Conservation (phyloP, 2,888 invertebrate species). For the Leucophenga maculata region DNA sequence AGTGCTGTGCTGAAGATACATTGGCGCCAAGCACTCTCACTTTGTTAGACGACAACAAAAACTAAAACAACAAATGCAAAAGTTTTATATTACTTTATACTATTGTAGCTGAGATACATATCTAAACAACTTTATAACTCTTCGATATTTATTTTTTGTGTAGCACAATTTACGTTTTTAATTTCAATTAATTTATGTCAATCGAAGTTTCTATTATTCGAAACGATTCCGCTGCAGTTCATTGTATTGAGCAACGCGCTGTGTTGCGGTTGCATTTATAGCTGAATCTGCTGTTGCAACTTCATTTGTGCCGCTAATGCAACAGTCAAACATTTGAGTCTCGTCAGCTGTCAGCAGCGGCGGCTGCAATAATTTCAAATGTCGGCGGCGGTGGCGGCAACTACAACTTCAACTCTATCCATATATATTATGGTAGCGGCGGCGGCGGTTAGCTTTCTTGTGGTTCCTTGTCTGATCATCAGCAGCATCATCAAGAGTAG, state of each 20-base stretch:
- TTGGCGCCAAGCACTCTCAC: background rate
- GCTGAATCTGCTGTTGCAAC: conserved; percentile 18
- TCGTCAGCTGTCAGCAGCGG: conserved; percentile 16
- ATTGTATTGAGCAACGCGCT: conserved; percentile 58
- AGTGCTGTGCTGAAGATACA: background rate
- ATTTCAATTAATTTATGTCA: conserved; percentile 59
- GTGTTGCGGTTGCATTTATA: conserved; percentile 30
- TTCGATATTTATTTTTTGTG: background rate
- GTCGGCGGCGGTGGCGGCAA: no score
- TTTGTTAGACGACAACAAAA: background rate
- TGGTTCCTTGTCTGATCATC: conserved; percentile 2
- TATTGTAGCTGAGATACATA: background rate
- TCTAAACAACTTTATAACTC: background rate
- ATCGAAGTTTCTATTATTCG: conserved; percentile 44
- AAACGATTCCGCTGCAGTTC: conserved; percentile 47
- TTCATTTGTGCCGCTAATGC: conserved; percentile 36
- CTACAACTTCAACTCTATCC: no score
- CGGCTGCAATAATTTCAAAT: conserved; percentile 1
- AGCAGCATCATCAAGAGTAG: background rate
- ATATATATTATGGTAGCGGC: no score
- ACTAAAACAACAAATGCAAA: background rate
- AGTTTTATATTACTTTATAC: background rate
- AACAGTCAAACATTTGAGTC: background rate
- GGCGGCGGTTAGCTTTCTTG: conserved; percentile 20
- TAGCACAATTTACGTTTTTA: conserved; percentile 16